Base-by-base conservation (phyloP, 2,888 invertebrate genomes). In the Andrena flavipes region DNA sequence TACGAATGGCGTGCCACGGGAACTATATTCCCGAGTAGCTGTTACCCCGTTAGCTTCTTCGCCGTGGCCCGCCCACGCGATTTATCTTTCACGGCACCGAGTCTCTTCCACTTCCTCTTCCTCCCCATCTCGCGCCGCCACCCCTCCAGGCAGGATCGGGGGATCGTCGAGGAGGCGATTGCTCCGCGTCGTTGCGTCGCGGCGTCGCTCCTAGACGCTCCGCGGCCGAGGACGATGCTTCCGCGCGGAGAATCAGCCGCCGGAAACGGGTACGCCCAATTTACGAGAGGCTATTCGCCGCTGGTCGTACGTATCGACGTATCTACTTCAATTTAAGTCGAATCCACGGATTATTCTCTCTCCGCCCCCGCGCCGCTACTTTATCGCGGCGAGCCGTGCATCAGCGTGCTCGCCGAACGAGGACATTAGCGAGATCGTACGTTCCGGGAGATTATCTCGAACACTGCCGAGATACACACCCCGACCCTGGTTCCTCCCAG, bases 41-140 rank as follows among this genome's bases (percentile, higher is more conserved):
- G 89, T 89, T 89, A 89, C 88, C 87, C 88, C 89, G 89, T 89
- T 89, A 89, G 88, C 89, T 89, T 89, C 89, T 88, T 88, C 88
- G 82, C 81, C 69, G 72, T 82, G 80, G 79, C 82, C 88, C 89
- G 88, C 88, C 88, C 88, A 87, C 76, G 82, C 88, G 89, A 89
- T 89, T 89, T 89, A 89, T 89, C 88, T 89, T 86, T 84, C 88
- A 77, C 82, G 88, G 77, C 83, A 79, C 69, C 76, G 73, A 84
- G 74, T 63, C 65, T 72, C 80, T 20, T 54, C 33, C 62, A 13
- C 42, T 42, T 13, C 10, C 60, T 42, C 63, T 56, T 70, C 70
- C 35, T 29, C 48, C n/a, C 67, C 26, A n/a, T 65, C 69, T 42
- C 49, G 26, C 65, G 48, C 33, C 23, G 4, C 5, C 26, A 13